A percentile compares a stretch with the other conserved stretches of the same genome.
Evolutionary conservation across 2,888 invertebrate species (phyloP).

Genomic region (Rambutsinella grinnellia): DNA sequence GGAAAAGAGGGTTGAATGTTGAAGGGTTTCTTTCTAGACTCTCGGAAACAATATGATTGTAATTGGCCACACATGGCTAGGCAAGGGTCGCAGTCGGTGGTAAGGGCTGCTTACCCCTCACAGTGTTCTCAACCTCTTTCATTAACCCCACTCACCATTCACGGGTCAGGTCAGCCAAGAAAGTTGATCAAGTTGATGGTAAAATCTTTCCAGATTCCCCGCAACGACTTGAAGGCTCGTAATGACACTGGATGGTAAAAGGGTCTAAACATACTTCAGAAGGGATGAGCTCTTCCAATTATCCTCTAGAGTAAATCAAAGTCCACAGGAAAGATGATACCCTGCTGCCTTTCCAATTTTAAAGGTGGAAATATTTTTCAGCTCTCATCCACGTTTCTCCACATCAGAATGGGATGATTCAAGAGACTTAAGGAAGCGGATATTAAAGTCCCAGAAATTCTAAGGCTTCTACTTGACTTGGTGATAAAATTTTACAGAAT

Average conservation of each 20-base stretch:
- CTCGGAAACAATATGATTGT: slow-evolving; percentile 55
- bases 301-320: slow-evolving; percentile 58
- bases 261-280: background rate
- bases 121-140: slow-evolving; percentile 60
- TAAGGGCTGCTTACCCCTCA: slow-evolving; percentile 57
- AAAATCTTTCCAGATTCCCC: background rate
- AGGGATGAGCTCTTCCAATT: slow-evolving; percentile 57
- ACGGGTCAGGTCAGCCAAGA: slow-evolving; percentile 38
- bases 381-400: background rate
- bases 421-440: background rate
- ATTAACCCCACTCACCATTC: slow-evolving; percentile 57
- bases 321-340: slow-evolving; percentile 34
- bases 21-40: background rate
- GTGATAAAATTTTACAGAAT: background rate
- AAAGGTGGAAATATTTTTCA: background rate
- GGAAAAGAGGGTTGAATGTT: background rate
- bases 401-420: background rate
- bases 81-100: slow-evolving; percentile 51
- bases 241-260: slow-evolving; percentile 19
- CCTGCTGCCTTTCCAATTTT: slow-evolving; percentile 44
- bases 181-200: background rate
- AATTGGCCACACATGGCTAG: slow-evolving; percentile 66
- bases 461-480: too few relatives aligned
- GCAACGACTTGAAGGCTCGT: slow-evolving; percentile 4
- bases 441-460: background rate